A percentile compares a stretch with the other conserved stretches of the same genome.
Conservation (phyloP, 1,140 invertebrate species). For the Drosophila suzukii region DNA sequence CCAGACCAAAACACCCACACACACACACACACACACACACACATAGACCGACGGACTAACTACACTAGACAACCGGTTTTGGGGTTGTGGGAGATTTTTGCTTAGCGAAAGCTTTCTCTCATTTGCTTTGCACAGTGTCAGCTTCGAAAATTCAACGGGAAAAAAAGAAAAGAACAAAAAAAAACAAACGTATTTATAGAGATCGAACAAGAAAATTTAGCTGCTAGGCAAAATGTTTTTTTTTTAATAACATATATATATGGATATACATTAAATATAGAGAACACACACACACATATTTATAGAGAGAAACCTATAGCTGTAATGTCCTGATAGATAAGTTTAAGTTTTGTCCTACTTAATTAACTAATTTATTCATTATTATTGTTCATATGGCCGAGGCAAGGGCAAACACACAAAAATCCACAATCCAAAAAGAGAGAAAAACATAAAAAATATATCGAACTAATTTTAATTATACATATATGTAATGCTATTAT, state of each 20-base stretch:
- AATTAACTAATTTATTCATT: slow-evolving; percentile 61
- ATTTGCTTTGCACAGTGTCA: slow-evolving; percentile 46
- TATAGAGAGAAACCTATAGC: slow-evolving; percentile 43
- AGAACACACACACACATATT: slow-evolving; percentile 28
- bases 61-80: slow-evolving; percentile 30
- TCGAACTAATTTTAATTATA: slow-evolving; percentile 50
- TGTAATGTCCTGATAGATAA: slow-evolving; percentile 47
- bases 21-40: slow-evolving; percentile 6
- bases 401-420: slow-evolving; percentile 25
- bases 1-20: slow-evolving; percentile 21
- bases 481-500: slow-evolving; percentile 35
- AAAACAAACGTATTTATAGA: slow-evolving; percentile 48
- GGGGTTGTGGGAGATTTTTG: slow-evolving; percentile 40
- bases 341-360: slow-evolving; percentile 48
- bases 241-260: slow-evolving; percentile 47
- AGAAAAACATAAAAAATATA: slow-evolving; percentile 11
- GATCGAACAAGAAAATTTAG: slow-evolving; percentile 41
- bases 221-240: slow-evolving; percentile 38
- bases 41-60: slow-evolving; percentile 10
- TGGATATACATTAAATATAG: slow-evolving; percentile 25
- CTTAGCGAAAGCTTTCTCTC: slow-evolving; percentile 54
- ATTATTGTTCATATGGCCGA: slow-evolving; percentile 39
- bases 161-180: slow-evolving; percentile 4
- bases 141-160: slow-evolving; percentile 12
- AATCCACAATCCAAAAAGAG: slow-evolving; percentile 29